These are phyloP conservation scores for Hyaena hyaena DNA, from an alignment of 2,113 vertebrate genomes.

Conservation along the genomic window DNA sequence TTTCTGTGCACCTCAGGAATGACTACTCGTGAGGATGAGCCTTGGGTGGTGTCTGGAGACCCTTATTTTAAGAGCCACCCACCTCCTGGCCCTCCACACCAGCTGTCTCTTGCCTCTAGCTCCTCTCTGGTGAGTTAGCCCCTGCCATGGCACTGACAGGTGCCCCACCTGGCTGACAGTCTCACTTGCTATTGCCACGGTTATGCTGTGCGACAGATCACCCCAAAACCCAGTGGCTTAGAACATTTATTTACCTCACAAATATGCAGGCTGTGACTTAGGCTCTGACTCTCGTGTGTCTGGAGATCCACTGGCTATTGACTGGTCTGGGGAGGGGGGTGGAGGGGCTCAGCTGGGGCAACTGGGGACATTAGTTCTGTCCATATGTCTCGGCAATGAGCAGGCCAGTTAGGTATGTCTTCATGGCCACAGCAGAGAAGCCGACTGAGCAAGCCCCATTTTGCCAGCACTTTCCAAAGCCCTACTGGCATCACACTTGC, in stretches of 20 bases:
- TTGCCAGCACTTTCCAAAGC: neutral
- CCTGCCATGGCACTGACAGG: neutral
- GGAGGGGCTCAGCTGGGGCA: neutral
- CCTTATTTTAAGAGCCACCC: neutral
- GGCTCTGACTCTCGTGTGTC: neutral
- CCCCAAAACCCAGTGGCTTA: neutral
- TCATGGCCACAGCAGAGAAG: neutral
- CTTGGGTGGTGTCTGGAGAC: neutral
- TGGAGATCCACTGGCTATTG: neutral
- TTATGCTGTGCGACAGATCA: accelerated
- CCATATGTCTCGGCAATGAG: neutral
- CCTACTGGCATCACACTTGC: neutral
- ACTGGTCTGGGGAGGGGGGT: neutral
- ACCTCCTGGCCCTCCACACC: neutral
- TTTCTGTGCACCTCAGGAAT: neutral
- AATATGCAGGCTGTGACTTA: neutral
- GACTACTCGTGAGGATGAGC: accelerated
- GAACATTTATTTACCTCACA: neutral
- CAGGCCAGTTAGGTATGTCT: neutral
- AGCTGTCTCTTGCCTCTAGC: too few species aligned
- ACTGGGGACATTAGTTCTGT: neutral
- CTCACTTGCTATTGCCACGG: neutral
- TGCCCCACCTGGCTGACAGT: too few species aligned
- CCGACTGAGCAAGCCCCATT: neutral
- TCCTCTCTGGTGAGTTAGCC: neutral